Conservation (phyloP, 2,113 vertebrate genomes). For the Amblyornis subalaris region DNA sequence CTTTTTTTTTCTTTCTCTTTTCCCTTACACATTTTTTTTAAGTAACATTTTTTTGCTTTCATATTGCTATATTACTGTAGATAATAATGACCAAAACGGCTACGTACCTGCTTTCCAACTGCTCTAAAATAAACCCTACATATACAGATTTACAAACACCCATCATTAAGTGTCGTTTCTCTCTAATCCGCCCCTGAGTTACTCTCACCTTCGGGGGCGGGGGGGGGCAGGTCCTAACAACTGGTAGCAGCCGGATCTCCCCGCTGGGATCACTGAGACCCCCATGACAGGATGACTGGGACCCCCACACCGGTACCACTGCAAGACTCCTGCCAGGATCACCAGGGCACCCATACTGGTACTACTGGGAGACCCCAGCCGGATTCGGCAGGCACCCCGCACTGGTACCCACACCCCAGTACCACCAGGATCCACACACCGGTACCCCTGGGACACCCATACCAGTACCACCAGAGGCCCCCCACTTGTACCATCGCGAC, state of each 20-base stretch:
- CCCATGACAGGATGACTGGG: background rate
- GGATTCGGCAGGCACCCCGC: background rate
- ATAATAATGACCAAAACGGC: background rate
- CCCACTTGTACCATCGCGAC: background rate
- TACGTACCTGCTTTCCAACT: background rate
- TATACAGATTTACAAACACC: background rate
- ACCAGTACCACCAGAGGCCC: background rate
- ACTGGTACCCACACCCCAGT: background rate
- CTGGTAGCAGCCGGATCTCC: fast-evolving
- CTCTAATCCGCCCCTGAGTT: fast-evolving
- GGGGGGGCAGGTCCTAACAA: background rate
- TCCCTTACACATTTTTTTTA: background rate
- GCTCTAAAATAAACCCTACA: background rate
- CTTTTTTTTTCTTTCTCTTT: background rate
- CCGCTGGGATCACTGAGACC: background rate
- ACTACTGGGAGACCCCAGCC: background rate
- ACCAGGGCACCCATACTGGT: background rate
- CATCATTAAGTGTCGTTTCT: background rate
- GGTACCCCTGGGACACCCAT: background rate
- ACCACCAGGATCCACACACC: background rate
- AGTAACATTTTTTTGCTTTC: background rate
- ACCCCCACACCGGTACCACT: background rate
- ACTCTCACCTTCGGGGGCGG: fast-evolving
- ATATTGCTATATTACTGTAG: background rate
- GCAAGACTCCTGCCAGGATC: background rate